Evolutionary conservation across 2,888 invertebrate species (phyloP), one percentile per base, ranked within the genome.

Genomic region (Polymixis flavicincta): DNA sequence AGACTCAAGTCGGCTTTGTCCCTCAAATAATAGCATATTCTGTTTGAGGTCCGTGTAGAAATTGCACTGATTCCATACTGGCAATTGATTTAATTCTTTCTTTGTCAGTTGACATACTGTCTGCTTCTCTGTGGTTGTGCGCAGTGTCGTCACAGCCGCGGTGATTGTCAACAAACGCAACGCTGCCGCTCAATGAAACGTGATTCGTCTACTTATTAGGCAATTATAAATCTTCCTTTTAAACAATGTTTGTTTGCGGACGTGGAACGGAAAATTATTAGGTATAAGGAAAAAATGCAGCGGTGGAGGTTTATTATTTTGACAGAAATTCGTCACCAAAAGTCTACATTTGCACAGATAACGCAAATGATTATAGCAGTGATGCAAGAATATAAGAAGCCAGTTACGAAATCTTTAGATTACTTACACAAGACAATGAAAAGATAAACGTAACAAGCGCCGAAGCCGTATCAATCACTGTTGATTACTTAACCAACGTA

Each of bases 81-180:
- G 86, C 68, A 80, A 59, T 84, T 70, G 88, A 89, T 92, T 90
- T 91, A 92, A 76, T 81, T 85, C 50, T 85, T 81, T 52, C 45
- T 77, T 76, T 73, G 77, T 72, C 59, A 66, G 82, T 85, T 77
- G 85, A 67, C 57, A 74, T 74, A 92, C 92, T 92, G 92, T 86
- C 90, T 90, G 86, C 87, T 84, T 84, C 75, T 50, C 68, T 71
- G 78, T 66, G 76, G 63, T 61, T 55, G 60, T 42, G 70, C 70
- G 69, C 65, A 70, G 88, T 92, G 92, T 92, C 92, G 93, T 92
- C 93, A 94, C 88, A 87, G 69, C 60, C 87, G 81, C 84, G 75
- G 87, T 83, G 89, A 92, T 91, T 92, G 93, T 93, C 92, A 92
- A 93, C 91, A 92, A 88, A 90, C 88, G 87, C 88, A 86, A 90